phyloP scores from a whole-genome alignment of 2,888 invertebrate genomes.

The Epinotia demarniana region DNA sequence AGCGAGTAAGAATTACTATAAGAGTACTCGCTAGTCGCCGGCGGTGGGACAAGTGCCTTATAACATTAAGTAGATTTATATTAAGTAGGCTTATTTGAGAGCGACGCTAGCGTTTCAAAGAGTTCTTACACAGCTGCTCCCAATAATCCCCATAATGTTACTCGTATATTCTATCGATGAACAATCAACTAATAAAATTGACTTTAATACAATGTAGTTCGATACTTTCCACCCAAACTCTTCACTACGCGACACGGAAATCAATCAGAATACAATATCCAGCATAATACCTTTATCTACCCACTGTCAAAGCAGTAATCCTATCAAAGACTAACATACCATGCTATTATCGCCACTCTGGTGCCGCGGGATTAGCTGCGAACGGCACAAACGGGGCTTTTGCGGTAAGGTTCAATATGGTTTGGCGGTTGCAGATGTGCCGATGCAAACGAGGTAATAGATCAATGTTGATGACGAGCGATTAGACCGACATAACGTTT shows the following conservation, averaged over 20 bases:
- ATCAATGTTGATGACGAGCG: constrained; percentile 25
- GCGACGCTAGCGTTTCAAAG: too few species aligned
- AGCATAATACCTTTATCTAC: constrained; percentile 17
- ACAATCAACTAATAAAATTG: background rate
- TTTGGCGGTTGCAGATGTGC: background rate
- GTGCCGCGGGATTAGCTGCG: constrained; percentile 19
- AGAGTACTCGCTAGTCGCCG: too few species aligned
- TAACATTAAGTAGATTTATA: too few species aligned
- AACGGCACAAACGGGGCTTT: constrained; percentile 14
- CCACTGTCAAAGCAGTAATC: constrained; percentile 35
- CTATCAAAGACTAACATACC: constrained; percentile 32
- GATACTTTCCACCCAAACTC: background rate
- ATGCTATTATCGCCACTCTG: constrained; percentile 26
- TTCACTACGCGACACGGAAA: background rate
- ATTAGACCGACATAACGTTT: constrained; percentile 16
- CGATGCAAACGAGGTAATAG: constrained; percentile 5
- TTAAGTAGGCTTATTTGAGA: too few species aligned
- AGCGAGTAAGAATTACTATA: too few species aligned
- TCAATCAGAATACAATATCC: constrained; percentile 18
- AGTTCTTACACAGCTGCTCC: too few species aligned
- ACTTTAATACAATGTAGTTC: background rate
- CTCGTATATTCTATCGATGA: too few species aligned
- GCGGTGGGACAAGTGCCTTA: too few species aligned
- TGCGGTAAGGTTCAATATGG: constrained; percentile 11
- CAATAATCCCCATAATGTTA: too few species aligned